Conservation (phyloP, 2,797 vertebrate genomes). For the Gymnothorax reevesii region DNA sequence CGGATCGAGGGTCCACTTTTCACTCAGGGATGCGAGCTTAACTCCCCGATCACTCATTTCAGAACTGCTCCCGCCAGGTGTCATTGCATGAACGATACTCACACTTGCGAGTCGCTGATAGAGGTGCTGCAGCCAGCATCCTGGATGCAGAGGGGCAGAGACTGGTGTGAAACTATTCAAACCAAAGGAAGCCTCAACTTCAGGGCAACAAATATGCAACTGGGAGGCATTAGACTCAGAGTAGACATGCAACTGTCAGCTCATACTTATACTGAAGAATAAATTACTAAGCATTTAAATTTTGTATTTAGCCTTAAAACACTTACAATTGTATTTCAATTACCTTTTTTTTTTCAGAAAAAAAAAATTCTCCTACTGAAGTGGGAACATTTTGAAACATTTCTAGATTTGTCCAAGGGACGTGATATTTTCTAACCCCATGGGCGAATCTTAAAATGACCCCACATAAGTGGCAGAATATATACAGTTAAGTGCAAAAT, state of each 20-base stretch:
- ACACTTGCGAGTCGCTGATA: not conserved
- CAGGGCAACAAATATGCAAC: not conserved
- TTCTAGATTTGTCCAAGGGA: too few species aligned
- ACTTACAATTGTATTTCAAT: too few species aligned
- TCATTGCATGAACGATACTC: not conserved
- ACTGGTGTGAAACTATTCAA: not conserved
- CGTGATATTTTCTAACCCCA: too few species aligned
- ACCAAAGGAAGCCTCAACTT: not conserved
- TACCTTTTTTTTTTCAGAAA: too few species aligned
- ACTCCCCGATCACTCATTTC: constrained; percentile 7
- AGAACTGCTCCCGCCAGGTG: constrained; percentile 11
- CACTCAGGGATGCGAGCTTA: not conserved
- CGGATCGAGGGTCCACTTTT: not conserved
- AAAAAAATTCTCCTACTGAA: too few species aligned
- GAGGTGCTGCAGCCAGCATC: not conserved
- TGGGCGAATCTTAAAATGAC: too few species aligned
- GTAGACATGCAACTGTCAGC: not conserved
- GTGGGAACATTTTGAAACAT: too few species aligned
- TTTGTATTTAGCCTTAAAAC: too few species aligned
- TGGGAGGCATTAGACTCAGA: not conserved
- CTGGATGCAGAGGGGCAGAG: not conserved
- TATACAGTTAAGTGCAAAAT: too few species aligned
- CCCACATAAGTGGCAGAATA: too few species aligned
- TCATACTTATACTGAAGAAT: not conserved
- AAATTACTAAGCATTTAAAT: too few species aligned